These are phyloP conservation scores for Manduca sexta DNA, from an alignment of 1,140 invertebrate species.

Conservation along the genomic window DNA sequence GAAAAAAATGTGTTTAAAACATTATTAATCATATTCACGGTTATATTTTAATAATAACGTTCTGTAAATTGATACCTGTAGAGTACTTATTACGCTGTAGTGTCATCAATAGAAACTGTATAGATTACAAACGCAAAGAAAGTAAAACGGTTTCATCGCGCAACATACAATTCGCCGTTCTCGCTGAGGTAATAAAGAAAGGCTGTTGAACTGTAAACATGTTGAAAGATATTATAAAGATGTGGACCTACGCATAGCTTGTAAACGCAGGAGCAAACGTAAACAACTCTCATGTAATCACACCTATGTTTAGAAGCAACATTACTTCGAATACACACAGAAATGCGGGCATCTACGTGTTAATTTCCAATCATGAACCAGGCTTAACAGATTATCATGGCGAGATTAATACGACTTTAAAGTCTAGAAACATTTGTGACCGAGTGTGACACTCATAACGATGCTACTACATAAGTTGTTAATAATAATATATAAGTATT, in stretches of 20 bases:
- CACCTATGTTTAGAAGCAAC: conserved; percentile 16
- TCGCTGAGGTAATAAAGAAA: conserved; percentile 24
- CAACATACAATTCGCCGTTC: conserved; percentile 6
- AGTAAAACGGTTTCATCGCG: conserved; percentile 11
- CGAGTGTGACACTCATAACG: too few species aligned
- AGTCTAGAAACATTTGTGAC: too few species aligned
- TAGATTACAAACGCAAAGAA: conserved; percentile 11
- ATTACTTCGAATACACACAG: not conserved
- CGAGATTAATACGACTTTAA: too few species aligned
- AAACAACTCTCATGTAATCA: conserved; percentile 27
- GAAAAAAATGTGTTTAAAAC: too few species aligned
- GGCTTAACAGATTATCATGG: too few species aligned
- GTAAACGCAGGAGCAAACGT: conserved; percentile 15
- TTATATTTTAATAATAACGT: not conserved
- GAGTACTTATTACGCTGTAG: not conserved
- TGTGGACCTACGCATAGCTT: conserved; percentile 30
- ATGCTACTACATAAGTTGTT: too few species aligned
- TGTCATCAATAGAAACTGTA: conserved; percentile 7
- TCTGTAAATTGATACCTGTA: not conserved
- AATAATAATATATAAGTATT: too few species aligned
- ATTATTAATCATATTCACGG: too few species aligned
- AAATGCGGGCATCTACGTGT: not conserved
- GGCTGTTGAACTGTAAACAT: conserved; percentile 62
- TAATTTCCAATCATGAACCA: too few species aligned
- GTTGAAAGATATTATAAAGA: conserved; percentile 63